Evolutionary conservation across 2,113 vertebrate genomes (phyloP).

Genomic region (Meles meles): DNA sequence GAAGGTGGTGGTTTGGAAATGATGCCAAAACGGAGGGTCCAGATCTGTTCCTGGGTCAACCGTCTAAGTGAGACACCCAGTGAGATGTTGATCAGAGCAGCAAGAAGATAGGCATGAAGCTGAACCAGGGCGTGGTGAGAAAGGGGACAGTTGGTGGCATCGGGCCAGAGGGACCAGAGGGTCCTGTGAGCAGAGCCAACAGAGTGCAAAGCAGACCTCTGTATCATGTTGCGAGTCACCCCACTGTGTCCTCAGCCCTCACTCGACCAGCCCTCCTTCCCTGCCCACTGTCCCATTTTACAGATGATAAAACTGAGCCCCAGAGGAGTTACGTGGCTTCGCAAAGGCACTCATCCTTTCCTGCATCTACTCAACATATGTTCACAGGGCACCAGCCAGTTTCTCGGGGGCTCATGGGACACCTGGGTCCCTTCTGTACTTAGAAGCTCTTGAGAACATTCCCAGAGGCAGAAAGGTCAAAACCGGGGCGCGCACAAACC

Average conservation of each 20-base stretch:
- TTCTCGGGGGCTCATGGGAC: background rate
- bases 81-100: background rate
- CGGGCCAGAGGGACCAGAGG: background rate
- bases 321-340: background rate
- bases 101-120: background rate
- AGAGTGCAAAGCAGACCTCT: background rate
- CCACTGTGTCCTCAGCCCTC: background rate
- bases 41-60: background rate
- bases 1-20: background rate
- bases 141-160: no score
- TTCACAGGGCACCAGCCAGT: background rate
- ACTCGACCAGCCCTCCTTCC: background rate
- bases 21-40: background rate
- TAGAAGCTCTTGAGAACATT: background rate
- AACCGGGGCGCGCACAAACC: no score
- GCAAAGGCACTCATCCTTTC: background rate
- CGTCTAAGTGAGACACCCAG: background rate
- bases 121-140: background rate
- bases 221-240: rapidly evolving
- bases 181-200: background rate
- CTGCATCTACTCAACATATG: background rate
- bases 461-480: background rate
- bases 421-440: background rate
- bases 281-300: background rate
- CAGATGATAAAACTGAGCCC: background rate